These are phyloP conservation scores for Chrysaora quinquecirrha DNA, from an alignment of 30 jellyfish, hydroid and myxozoan species.

Conservation along the genomic window DNA sequence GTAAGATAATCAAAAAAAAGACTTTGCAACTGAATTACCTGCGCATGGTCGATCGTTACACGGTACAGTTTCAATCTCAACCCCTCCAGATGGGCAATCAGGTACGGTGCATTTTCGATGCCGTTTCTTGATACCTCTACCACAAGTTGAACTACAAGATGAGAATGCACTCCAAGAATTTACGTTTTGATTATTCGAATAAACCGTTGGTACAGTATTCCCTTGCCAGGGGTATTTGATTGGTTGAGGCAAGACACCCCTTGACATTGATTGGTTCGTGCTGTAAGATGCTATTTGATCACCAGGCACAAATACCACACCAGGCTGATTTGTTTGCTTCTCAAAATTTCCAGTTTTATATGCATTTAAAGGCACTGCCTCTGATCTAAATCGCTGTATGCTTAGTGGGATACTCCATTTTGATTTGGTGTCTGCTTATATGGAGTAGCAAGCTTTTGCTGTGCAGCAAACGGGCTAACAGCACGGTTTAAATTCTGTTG, in stretches of 20 bases:
- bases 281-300: constrained; percentile 52
- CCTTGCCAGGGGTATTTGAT: constrained; percentile 25
- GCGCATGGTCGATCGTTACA: constrained; percentile 86
- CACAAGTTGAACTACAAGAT: constrained; percentile 91
- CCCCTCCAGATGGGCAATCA: constrained; percentile 98
- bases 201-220: constrained; percentile 31
- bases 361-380: constrained; percentile 44
- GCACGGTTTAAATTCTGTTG: background rate
- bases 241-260: constrained; percentile 61
- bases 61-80: constrained; percentile 91
- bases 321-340: constrained; percentile 54
- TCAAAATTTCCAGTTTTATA: constrained; percentile 60
- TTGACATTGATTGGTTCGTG: constrained; percentile 12
- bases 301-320: constrained; percentile 56
- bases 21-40: constrained; percentile 79
- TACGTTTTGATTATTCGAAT: constrained; percentile 14
- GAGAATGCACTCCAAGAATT: constrained; percentile 89
- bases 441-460: background rate
- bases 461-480: background rate
- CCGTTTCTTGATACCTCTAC: constrained; percentile 93
- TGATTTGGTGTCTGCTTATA: background rate
- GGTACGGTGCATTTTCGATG: constrained; percentile 92
- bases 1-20: too few species aligned
- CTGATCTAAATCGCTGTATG: constrained; percentile 63
- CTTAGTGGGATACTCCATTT: constrained; percentile 18